phyloP scores from a whole-genome alignment of 1,140 invertebrate species.

The Colletes gigas region DNA sequence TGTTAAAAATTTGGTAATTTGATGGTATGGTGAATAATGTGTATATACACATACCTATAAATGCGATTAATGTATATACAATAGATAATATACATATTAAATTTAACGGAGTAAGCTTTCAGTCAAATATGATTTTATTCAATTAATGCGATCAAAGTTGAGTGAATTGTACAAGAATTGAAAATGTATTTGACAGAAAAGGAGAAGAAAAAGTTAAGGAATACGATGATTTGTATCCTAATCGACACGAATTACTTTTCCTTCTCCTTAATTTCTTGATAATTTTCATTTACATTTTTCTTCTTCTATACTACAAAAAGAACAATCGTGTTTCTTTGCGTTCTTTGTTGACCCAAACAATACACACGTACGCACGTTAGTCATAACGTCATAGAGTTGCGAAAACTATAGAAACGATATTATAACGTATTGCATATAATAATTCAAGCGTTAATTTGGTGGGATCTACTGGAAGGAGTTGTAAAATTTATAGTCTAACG shows the following conservation, averaged over 20 bases:
- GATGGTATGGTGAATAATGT: neutral
- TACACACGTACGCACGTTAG: neutral
- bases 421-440: neutral
- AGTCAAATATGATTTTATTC: neutral
- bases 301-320: constrained; percentile 22
- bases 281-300: constrained; percentile 16
- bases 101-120: constrained; percentile 13
- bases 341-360: neutral
- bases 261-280: neutral
- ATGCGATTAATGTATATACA: neutral
- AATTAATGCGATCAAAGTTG: neutral
- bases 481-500: neutral
- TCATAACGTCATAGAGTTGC: neutral
- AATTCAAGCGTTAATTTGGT: neutral
- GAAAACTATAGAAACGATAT: constrained; percentile 3
- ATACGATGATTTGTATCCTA: neutral
- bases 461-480: constrained; percentile 1
- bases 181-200: constrained; percentile 5
- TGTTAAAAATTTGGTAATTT: neutral
- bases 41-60: constrained; percentile 5
- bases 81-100: constrained; percentile 25
- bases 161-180: neutral
- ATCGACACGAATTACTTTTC: constrained; percentile 3
- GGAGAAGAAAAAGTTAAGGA: neutral
- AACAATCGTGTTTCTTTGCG: constrained; percentile 6